Evolutionary conservation across 2,888 invertebrate species (phyloP), one percentile per base, ranked within the genome.

Genomic region (Drosophila atroscutellata): DNA sequence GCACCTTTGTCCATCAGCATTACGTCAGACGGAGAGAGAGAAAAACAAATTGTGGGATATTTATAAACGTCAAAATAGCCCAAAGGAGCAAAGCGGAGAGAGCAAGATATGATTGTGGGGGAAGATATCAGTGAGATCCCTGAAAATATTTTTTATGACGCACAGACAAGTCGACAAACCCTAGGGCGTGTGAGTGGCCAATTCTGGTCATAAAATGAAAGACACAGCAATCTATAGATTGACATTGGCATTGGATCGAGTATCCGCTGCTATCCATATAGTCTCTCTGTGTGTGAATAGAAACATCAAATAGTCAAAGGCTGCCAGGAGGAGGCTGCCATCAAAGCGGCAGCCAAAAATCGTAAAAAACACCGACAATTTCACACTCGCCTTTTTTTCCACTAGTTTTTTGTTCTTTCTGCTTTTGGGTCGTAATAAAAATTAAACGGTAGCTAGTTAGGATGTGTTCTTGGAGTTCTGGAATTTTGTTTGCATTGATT

Each of bases 61-160:
- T 91, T 91, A 91, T 91, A 89, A 89, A 91, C 90, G 89, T 91
- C 90, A 91, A 92, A 90, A 91, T 90, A 88, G 77, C 62, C 75
- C 73, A 85, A 52, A 69, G 72, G 66, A 70, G 42, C 39, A 9
- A 42, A 49, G n/a, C 6, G n/a, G 57, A 66, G 51, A 64, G 57
- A 65, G 45, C 39, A 34, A 39, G 49, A 11, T 20, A 45, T 45
- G 15, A 24, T 2, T n/a, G 42, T 28, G n/a, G 18, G 34, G 37
- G n/a, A 36, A 18, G n/a, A n/a, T 39, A 50, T 50, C 36, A 51
- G 28, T 32, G 42, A 49, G 60, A 55, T 64, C 39, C 75, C 81
- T 57, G 42, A 20, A 71, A 28, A 71, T 60, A 81, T 86, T 72
- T 76, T 89, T 86, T 89, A 84, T 80, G 85, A 73, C 47, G 65